phyloP scores from a whole-genome alignment of 1,140 invertebrate species.

The Lordiphosa stackelbergi region DNA sequence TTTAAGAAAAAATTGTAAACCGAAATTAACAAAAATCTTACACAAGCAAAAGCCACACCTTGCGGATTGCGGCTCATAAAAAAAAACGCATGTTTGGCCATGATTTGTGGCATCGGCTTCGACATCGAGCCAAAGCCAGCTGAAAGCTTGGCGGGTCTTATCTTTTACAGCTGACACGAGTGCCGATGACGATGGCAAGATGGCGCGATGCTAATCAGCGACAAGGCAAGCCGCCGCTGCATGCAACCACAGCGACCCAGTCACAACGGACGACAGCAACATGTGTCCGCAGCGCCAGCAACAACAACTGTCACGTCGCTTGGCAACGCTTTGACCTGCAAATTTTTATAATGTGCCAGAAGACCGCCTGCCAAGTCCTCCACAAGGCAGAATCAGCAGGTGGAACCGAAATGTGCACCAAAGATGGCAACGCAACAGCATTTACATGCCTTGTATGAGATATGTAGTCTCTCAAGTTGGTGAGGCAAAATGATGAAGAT shows the following conservation, averaged over 20 bases:
- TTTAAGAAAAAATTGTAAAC: too few relatives aligned
- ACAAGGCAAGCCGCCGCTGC: constrained; percentile 27
- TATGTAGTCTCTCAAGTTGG: constrained; percentile 1
- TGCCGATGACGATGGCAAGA: constrained; percentile 42
- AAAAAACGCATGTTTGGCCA: constrained; percentile 65
- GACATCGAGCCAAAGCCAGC: constrained; percentile 15
- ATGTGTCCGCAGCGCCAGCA: constrained; percentile 38
- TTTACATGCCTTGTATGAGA: constrained; percentile 1
- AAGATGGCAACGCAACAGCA: constrained; percentile 10
- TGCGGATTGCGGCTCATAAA: constrained; percentile 31
- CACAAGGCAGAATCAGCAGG: constrained; percentile 12
- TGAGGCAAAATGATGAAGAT: constrained; percentile 1
- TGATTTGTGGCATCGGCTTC: constrained; percentile 60
- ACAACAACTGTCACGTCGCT: constrained; percentile 25
- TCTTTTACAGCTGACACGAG: constrained; percentile 52
- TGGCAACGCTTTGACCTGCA: constrained; percentile 45
- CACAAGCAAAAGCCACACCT: constrained; percentile 42
- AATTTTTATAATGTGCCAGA: constrained; percentile 27
- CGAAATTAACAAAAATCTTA: too few relatives aligned
- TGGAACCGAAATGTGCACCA: constrained; percentile 9
- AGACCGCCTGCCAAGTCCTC: constrained; percentile 10
- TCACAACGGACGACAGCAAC: constrained; percentile 28
- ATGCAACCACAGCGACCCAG: constrained; percentile 20
- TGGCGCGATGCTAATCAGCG: constrained; percentile 56
- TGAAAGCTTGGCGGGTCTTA: constrained; percentile 27